These are phyloP conservation scores for Grammomys surdaster DNA, from an alignment of 2,113 vertebrate species.

Conservation along the genomic window DNA sequence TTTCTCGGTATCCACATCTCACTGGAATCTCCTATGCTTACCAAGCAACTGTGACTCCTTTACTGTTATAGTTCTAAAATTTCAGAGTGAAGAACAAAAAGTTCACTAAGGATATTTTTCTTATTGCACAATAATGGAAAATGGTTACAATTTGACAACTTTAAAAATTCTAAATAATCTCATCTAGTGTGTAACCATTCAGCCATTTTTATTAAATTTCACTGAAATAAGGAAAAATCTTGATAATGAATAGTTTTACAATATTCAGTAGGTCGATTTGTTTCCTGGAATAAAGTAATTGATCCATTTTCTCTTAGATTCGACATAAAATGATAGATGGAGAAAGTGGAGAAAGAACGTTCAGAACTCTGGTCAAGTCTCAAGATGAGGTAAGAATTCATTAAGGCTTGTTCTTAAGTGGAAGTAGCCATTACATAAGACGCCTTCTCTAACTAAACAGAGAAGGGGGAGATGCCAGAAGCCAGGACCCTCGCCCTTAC, in stretches of 20 bases:
- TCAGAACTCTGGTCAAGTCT: conserved; percentile 97
- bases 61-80: background rate
- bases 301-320: conserved; percentile 88
- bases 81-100: background rate
- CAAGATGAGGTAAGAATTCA: conserved; percentile 95
- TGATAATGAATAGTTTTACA: background rate
- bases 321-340: conserved; percentile 98
- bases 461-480: no score
- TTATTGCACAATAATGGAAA: background rate
- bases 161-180: conserved; percentile 29
- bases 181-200: background rate
- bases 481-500: no score
- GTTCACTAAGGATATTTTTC: background rate
- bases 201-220: background rate
- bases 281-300: conserved; percentile 30
- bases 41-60: background rate
- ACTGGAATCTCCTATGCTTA: background rate
- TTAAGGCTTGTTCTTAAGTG: conserved; percentile 41
- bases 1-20: background rate
- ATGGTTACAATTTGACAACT: background rate
- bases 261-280: background rate
- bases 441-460: no score
- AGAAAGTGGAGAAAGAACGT: conserved; percentile 94
- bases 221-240: background rate
- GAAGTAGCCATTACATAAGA: conserved; percentile 56